Conservation (phyloP, 1,140 invertebrate genomes). For the Pachypeltis micranthus region DNA sequence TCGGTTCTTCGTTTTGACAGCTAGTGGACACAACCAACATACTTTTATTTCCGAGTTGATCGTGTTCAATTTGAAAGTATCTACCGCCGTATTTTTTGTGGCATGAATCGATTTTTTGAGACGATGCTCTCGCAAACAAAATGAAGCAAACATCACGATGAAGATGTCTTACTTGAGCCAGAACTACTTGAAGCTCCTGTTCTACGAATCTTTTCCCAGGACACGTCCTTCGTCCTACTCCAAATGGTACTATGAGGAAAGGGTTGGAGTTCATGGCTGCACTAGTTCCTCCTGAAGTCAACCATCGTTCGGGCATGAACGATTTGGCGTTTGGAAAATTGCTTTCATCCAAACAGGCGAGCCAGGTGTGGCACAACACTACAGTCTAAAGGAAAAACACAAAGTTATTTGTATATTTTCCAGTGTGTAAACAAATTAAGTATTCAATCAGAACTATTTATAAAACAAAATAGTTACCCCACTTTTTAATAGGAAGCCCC, state of each 20-base stretch:
- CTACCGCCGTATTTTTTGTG: too few relatives aligned
- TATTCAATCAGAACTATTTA: background rate
- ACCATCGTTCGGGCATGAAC: constrained; percentile 73
- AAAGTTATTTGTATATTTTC: constrained; percentile 9
- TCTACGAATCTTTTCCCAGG: constrained; percentile 73
- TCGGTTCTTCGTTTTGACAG: too few relatives aligned
- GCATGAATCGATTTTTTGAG: too few relatives aligned
- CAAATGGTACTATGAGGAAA: constrained; percentile 71
- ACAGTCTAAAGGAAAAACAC: constrained; percentile 48
- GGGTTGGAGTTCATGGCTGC: constrained; percentile 35
- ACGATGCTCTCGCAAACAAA: too few relatives aligned
- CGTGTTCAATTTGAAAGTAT: too few relatives aligned
- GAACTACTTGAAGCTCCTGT: constrained; percentile 56
- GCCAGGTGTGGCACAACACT: constrained; percentile 71
- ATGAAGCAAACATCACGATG: too few relatives aligned
- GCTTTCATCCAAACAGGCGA: constrained; percentile 61
- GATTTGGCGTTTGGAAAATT: constrained; percentile 63
- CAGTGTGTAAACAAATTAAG: background rate
- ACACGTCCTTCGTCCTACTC: constrained; percentile 67
- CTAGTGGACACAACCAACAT: too few relatives aligned
- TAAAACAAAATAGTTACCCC: constrained; percentile 47
- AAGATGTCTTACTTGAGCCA: constrained; percentile 55
- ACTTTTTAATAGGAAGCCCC: constrained; percentile 59
- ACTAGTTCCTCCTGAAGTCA: constrained; percentile 39
- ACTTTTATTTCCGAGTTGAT: too few relatives aligned